phyloP scores from a whole-genome alignment of 92 coral and sea anemone genomes.

The Zoanthus sansibaricus region DNA sequence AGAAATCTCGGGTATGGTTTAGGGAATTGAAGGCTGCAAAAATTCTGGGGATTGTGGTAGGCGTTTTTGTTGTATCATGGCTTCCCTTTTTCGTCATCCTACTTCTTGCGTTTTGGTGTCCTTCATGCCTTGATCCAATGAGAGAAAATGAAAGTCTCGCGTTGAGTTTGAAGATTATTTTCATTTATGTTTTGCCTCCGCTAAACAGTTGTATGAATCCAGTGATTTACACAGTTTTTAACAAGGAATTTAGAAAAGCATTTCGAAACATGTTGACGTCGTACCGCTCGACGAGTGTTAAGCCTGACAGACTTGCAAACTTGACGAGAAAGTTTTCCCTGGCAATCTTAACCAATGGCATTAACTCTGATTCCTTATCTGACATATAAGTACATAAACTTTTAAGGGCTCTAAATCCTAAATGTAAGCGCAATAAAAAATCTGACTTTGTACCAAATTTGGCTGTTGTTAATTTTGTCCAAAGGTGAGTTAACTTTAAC shows the following conservation, averaged over 20 bases:
- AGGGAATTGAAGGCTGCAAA: constrained; percentile 76
- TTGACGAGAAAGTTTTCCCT: neutral
- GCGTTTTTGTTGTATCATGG: constrained; percentile 78
- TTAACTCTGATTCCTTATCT: neutral
- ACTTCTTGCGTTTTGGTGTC: constrained; percentile 54
- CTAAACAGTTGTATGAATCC: constrained; percentile 92
- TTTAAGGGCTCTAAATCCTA: too few species aligned
- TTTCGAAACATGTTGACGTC: constrained; percentile 70
- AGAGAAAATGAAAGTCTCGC: constrained; percentile 44
- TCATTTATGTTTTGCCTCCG: constrained; percentile 80
- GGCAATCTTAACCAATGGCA: neutral
- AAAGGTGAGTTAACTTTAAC: too few species aligned
- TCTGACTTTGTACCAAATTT: too few species aligned
- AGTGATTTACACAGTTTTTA: constrained; percentile 90
- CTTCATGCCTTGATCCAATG: constrained; percentile 56
- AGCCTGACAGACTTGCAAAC: neutral
- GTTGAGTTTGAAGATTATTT: constrained; percentile 62
- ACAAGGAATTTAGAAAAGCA: constrained; percentile 88
- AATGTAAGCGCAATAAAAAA: too few species aligned
- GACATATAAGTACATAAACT: neutral
- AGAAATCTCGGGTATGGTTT: constrained; percentile 20
- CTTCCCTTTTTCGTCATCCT: constrained; percentile 65
- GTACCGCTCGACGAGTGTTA: neutral
- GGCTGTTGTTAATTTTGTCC: too few species aligned
- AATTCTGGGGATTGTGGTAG: constrained; percentile 75